Conservation (phyloP, 2,888 invertebrate species). For the Pasiphila rectangulata region DNA sequence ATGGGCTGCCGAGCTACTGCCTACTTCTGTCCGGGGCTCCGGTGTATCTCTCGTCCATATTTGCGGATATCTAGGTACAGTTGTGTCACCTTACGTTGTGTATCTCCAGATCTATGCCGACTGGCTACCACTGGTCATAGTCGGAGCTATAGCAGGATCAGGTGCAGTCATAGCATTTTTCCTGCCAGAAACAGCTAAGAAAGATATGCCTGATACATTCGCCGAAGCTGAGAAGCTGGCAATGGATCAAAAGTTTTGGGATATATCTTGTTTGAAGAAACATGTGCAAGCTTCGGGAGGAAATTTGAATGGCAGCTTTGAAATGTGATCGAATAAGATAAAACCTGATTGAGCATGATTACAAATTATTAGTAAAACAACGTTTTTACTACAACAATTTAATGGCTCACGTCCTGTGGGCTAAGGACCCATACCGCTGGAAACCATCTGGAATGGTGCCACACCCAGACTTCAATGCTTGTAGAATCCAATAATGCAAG, state of each 20-base stretch:
- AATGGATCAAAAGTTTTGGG: conserved; percentile 46
- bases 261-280: conserved; percentile 48
- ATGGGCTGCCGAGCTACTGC: conserved; percentile 57
- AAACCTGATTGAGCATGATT: too few relatives aligned
- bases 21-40: conserved; percentile 54
- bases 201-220: conserved; percentile 64
- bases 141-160: conserved; percentile 42
- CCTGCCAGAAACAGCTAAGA: conserved; percentile 61
- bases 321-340: conserved; percentile 26
- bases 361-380: too few relatives aligned
- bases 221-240: conserved; percentile 58
- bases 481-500: too few relatives aligned
- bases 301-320: conserved; percentile 33
- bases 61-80: conserved; percentile 49
- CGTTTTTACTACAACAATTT: too few relatives aligned
- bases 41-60: conserved; percentile 54
- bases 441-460: too few relatives aligned
- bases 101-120: conserved; percentile 48
- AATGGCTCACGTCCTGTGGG: too few relatives aligned
- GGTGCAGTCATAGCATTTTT: conserved; percentile 44
- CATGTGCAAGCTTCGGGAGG: conserved; percentile 27
- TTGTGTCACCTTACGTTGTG: conserved; percentile 58
- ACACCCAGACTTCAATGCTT: too few relatives aligned
- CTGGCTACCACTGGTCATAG: conserved; percentile 57
- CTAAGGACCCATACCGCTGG: too few relatives aligned